A percentile compares a stretch with the other conserved stretches of the same genome.
phyloP scores from a whole-genome alignment of 2,113 vertebrate genomes.

The Eleginops maclovinus region DNA sequence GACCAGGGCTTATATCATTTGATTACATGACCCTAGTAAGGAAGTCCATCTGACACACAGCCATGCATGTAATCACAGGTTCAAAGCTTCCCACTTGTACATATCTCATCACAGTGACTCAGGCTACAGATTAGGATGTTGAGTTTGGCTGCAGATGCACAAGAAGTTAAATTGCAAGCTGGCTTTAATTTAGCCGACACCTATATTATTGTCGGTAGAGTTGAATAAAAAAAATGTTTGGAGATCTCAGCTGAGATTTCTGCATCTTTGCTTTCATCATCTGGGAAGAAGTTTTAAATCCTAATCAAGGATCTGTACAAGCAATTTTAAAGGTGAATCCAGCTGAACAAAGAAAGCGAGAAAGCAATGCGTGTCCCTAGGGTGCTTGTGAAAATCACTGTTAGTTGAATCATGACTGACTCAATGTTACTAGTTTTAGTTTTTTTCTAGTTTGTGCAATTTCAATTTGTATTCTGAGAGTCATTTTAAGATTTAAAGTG shows the following conservation, averaged over 20 bases:
- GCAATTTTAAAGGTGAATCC: slow-evolving; percentile 27
- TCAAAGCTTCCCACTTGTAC: slow-evolving; percentile 49
- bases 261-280: slow-evolving; percentile 50
- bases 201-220: slow-evolving; percentile 34
- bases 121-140: slow-evolving; percentile 46
- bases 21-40: slow-evolving; percentile 34
- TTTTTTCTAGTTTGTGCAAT: not conserved
- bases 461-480: not conserved
- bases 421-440: not conserved
- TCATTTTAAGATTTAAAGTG: not conserved
- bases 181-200: slow-evolving; percentile 52
- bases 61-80: slow-evolving; percentile 41
- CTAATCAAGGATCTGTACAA: slow-evolving; percentile 38
- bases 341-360: not conserved
- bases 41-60: slow-evolving; percentile 58
- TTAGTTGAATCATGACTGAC: not conserved
- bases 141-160: slow-evolving; percentile 51
- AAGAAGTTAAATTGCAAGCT: slow-evolving; percentile 26
- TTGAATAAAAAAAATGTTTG: slow-evolving; percentile 10
- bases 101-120: slow-evolving; percentile 35
- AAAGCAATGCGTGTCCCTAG: not conserved
- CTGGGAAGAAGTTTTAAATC: slow-evolving; percentile 38
- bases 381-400: not conserved
- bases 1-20: slow-evolving; percentile 21
- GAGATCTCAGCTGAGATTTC: slow-evolving; percentile 43